These are phyloP conservation scores for Kryphioiulus occultus DNA, from an alignment of 2,888 invertebrate species.

Conservation along the genomic window DNA sequence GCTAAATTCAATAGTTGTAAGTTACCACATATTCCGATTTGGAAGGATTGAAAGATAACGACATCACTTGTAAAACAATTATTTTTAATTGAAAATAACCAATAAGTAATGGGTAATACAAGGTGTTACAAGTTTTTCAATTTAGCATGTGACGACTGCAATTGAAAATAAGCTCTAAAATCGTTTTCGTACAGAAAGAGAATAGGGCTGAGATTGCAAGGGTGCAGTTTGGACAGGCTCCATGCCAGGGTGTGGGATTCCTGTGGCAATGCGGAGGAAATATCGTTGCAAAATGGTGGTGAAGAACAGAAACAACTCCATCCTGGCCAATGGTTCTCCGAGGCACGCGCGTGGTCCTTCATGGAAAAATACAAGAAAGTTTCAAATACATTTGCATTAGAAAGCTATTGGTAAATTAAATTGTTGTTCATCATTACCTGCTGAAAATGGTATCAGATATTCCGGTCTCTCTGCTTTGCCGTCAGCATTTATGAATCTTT, in stretches of 20 bases:
- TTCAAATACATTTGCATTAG: background rate
- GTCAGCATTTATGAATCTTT: slow-evolving; percentile 13
- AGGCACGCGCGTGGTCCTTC: background rate
- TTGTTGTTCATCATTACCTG: background rate
- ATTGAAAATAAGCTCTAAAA: background rate
- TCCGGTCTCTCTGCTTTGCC: background rate
- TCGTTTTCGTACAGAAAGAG: background rate
- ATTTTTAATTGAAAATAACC: too few species aligned
- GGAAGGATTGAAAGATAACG: too few species aligned
- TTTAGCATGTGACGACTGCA: too few species aligned
- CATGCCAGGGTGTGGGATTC: background rate
- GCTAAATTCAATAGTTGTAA: too few species aligned
- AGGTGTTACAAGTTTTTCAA: too few species aligned
- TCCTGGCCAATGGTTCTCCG: background rate
- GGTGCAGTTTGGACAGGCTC: background rate
- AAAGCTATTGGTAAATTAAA: background rate
- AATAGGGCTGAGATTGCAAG: background rate
- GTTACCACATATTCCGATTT: too few species aligned
- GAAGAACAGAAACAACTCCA: background rate
- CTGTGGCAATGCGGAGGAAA: background rate
- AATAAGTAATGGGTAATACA: too few species aligned
- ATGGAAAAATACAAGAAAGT: background rate
- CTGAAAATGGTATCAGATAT: slow-evolving; percentile 3
- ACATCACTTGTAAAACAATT: too few species aligned
- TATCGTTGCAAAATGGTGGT: slow-evolving; percentile 17